Percentiles rank a stretch among this genome's conserved stretches.
Conservation (phyloP, 2,888 invertebrate species). For the Steinernema hermaphroditum region DNA sequence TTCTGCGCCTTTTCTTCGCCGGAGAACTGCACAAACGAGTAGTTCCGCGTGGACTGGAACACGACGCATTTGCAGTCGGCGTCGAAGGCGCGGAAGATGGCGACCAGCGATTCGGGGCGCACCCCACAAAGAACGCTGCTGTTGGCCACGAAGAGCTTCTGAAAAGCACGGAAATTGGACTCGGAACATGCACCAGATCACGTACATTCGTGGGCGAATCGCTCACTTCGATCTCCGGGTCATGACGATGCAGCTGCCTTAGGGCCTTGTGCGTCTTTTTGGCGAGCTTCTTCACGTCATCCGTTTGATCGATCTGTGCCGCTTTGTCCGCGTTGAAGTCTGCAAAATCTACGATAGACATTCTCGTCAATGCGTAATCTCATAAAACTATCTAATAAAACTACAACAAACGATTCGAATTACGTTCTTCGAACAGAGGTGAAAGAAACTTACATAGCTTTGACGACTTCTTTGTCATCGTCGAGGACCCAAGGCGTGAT, state of each 20-base stretch:
- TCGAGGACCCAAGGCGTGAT: no score
- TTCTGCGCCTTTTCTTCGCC: conserved; percentile 37
- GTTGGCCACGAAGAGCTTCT: conserved; percentile 55
- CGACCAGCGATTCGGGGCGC: conserved; percentile 49
- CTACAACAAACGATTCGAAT: no score
- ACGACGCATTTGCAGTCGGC: conserved; percentile 44
- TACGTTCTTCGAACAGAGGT: no score
- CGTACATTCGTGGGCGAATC: conserved; percentile 29
- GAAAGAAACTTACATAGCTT: conserved; percentile 7
- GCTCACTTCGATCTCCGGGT: conserved; percentile 28
- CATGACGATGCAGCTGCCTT: conserved; percentile 10
- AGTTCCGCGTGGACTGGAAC: conserved; percentile 42
- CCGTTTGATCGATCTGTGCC: neutral
- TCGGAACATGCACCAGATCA: neutral
- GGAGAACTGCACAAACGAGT: conserved; percentile 53
- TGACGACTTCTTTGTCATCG: neutral
- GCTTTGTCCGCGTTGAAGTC: conserved; percentile 1
- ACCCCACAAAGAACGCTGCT: conserved; percentile 55
- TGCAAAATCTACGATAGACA: no score
- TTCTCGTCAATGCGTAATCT: no score
- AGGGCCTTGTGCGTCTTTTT: conserved; percentile 7
- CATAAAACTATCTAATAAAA: no score
- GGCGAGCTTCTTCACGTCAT: neutral
- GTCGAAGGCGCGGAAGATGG: conserved; percentile 46
- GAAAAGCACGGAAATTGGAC: conserved; percentile 28